Base-by-base conservation (phyloP, 1,140 invertebrate genomes). In the Brachionus calyciflorus region DNA sequence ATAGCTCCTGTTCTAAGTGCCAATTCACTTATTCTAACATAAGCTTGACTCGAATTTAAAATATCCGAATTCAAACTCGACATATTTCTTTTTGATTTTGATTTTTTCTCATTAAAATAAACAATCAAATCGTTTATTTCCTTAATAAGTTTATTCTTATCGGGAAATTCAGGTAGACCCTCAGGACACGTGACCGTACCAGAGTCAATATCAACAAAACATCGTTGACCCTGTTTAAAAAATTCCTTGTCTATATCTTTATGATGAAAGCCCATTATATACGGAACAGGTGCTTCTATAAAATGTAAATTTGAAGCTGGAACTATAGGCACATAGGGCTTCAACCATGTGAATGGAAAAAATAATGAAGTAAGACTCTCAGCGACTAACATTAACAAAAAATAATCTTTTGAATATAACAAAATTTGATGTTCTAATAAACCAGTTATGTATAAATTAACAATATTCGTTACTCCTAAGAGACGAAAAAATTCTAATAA, bases 271-370 rank as follows among this genome's bases (percentile, higher is more conserved):
- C 96, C 96, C 96, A 99, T 99, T 70, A 99, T 91, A 84, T 96
- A 99, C 17, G 97, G 96, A 30, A 99, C 96, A 0, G 97, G 97
- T 10, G 97, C 96, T 87, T 99, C 96, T 12, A 99, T 87, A 86
- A 99, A 99, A 82, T 98, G 94, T 80, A 93, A 90, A 53, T 98
- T 87, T 17, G 93, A 93, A 21, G 93, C 91, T 1, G 96, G 96
- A 78, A 99, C 86, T 81, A 99, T 98, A 4, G 97, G 97, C 26
- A 98, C 96, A 85, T 99, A 99, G 0, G 98, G 95, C 84, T 99
- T 94, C 69, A 95, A 93, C 96, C 97, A 99, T 5, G 89, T 87
- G 83, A 98, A 99, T 0, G 97, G 96, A 82, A 96, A 93, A 3
- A 98, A 84, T 24, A 99, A 86, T 0, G 91, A 88, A 30, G 90